Evolutionary conservation across 2,797 vertebrate species (phyloP), one percentile per base, ranked within the genome.

Genomic region (Sarcophilus harrisii): DNA sequence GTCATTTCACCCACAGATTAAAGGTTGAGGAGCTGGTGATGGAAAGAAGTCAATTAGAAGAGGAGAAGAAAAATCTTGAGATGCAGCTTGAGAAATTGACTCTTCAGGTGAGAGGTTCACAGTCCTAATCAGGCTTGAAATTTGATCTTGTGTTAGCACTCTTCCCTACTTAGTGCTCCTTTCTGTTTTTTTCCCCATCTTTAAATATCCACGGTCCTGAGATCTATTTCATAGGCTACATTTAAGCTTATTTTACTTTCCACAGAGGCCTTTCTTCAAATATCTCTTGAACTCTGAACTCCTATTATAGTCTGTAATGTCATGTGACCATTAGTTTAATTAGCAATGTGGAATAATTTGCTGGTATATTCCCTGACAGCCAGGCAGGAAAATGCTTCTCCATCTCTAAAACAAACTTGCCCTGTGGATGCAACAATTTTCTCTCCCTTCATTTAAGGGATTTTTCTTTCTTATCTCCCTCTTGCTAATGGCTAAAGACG

Each of bases 1-100:
- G 57, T 5, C 1, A 0, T n/a, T 93, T 90, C 94, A 60, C 91
- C 57, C 89, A 52, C 98, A 99, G 99, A 98, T 95, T 99, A 98
- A 99, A 99, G 98, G 98, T 99, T 49, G 99, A 99, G 98, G 99
- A 99, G 97, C 98, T 99, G 94, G 99, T 99, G 96, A 96, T 98
- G 0, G 99, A 99, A 95, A 99, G 99, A 54, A 98, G 99, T 81
- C 98, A 97, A 32, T 98, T 99, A 96, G 99, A 99, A 96, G 99
- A 99, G 96, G 98, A 99, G 96, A 99, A 99, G 95, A 99, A 98
- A 96, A 93, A 97, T 45, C 98, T 99, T 97, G 99, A 99, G 98
- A 99, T 99, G 98, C 99, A 99, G 97, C 98, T 99, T 98, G 99
- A 99, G 98, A 99, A 99, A 95, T 97, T 99, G 93, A 99, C 99